Conservation (phyloP, 2,888 invertebrate genomes). For the Drosophila imparisetae region DNA sequence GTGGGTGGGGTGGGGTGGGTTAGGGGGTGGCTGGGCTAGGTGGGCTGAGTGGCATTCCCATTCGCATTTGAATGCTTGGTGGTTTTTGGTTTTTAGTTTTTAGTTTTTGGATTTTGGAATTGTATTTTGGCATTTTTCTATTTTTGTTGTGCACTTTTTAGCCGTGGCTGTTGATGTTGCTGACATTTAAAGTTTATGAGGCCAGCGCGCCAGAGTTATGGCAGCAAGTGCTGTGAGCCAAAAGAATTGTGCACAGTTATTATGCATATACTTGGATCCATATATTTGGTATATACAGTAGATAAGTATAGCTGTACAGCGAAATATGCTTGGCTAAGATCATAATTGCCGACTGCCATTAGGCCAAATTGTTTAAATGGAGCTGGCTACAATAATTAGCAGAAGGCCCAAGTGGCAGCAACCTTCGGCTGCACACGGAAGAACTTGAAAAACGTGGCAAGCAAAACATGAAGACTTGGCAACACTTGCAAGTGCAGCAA, state of each 20-base stretch:
- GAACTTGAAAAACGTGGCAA: conserved; percentile 44
- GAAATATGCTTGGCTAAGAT: not conserved
- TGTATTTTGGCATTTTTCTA: conserved; percentile 26
- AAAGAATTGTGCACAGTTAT: conserved; percentile 5
- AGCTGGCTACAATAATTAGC: conserved; percentile 45
- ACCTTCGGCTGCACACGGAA: conserved; percentile 53
- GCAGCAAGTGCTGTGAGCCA: conserved; percentile 23
- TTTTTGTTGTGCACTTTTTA: conserved; percentile 33
- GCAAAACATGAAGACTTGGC: conserved; percentile 3
- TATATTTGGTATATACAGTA: not conserved
- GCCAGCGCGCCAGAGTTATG: conserved; percentile 60
- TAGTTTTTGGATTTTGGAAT: conserved; percentile 14
- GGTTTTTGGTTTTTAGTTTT: not conserved
- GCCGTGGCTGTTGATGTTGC: conserved; percentile 26
- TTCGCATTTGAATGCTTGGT: conserved; percentile 35
- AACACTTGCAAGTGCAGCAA: conserved; percentile 6
- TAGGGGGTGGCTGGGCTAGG: not conserved
- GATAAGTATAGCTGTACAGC: not conserved
- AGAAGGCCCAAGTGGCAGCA: conserved; percentile 34
- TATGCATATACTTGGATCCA: not conserved
- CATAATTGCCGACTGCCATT: conserved; percentile 51
- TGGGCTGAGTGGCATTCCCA: conserved; percentile 31
- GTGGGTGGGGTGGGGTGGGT: not conserved
- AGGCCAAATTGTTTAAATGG: conserved; percentile 33
- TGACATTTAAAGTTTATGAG: conserved; percentile 82